Evolutionary conservation across 2,113 vertebrate species (phyloP).

Genomic region (Cephalopholis sonnerati): DNA sequence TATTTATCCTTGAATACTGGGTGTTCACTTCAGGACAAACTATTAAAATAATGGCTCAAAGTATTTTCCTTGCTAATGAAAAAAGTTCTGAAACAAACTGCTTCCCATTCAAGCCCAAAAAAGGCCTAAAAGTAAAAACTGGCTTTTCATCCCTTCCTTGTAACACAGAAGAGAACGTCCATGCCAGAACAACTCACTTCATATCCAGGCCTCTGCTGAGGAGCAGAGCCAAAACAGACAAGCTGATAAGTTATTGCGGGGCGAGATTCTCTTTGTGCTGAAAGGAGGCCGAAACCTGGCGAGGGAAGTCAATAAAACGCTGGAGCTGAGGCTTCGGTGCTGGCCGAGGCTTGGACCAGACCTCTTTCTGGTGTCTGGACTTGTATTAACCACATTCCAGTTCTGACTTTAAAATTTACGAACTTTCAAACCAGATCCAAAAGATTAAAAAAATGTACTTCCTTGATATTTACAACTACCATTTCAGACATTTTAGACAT

Average conservation of each 20-base stretch:
- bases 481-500: background rate
- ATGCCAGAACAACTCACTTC: constrained; percentile 37
- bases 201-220: constrained; percentile 33
- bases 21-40: background rate
- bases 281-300: constrained; percentile 20
- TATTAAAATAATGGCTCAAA: background rate
- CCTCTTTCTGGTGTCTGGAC: constrained; percentile 5
- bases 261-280: background rate
- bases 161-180: constrained; percentile 6
- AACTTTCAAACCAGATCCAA: constrained; percentile 1
- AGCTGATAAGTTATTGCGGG: constrained; percentile 78
- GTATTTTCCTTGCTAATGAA: background rate
- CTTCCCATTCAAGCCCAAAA: constrained; percentile 20
- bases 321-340: constrained; percentile 14
- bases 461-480: background rate
- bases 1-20: background rate
- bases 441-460: constrained; percentile 1
- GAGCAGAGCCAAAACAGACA: constrained; percentile 82
- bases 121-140: constrained; percentile 26
- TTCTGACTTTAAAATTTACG: constrained; percentile 12
- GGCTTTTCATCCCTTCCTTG: constrained; percentile 1
- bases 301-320: background rate
- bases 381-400: constrained; percentile 1
- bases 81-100: constrained; percentile 41
- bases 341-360: background rate